These are phyloP conservation scores for Oxygymnocypris stewartii DNA, from an alignment of 2,113 vertebrate genomes.

Conservation along the genomic window DNA sequence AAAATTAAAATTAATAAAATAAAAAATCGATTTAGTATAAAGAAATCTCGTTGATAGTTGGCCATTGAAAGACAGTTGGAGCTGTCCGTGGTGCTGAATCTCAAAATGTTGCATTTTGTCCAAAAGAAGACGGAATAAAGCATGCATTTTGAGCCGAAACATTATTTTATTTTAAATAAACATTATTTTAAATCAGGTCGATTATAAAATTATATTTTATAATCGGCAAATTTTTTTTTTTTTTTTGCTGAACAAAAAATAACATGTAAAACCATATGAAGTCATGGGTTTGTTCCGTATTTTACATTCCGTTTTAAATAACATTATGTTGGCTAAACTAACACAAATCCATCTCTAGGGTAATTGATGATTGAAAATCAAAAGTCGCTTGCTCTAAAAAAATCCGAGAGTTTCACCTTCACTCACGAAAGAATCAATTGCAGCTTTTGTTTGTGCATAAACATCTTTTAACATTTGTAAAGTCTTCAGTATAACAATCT, in stretches of 20 bases:
- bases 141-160: background rate
- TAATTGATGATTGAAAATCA: background rate
- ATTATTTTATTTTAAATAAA: background rate
- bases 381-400: background rate
- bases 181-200: no score
- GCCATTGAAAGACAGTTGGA: background rate
- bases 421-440: background rate
- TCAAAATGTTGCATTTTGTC: background rate
- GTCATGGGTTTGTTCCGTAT: no score
- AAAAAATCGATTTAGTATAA: background rate
- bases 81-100: conserved; percentile 74
- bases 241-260: background rate
- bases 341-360: background rate
- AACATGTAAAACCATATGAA: background rate
- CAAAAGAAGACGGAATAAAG: background rate
- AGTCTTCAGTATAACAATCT: no score
- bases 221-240: no score
- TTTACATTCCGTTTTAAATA: background rate
- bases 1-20: no score
- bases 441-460: background rate
- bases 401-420: background rate
- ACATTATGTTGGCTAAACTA: background rate
- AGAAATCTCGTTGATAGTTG: background rate
- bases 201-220: no score
- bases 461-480: background rate